Evolutionary conservation across 2,797 vertebrate species (phyloP).

Genomic region (Enteromius mattozi): DNA sequence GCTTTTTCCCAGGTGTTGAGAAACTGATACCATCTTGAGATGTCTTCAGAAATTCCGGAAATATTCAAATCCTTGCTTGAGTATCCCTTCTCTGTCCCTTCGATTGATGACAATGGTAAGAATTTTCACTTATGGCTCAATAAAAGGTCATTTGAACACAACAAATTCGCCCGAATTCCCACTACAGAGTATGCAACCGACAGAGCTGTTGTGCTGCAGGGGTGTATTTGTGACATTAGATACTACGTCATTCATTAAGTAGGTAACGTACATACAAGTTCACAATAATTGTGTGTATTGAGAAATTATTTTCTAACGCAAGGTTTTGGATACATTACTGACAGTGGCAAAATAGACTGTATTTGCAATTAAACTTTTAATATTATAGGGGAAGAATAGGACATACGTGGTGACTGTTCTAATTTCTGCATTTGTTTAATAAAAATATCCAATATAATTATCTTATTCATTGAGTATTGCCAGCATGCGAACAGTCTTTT

Average conservation of each 20-base stretch:
- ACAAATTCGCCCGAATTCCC: background rate
- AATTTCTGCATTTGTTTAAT: background rate
- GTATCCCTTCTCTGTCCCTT: slow-evolving; percentile 82
- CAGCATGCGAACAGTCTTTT: background rate
- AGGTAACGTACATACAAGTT: background rate
- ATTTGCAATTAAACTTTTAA: background rate
- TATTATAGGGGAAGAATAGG: background rate
- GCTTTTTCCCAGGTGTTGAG: background rate
- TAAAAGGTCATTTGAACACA: background rate
- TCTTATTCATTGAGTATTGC: background rate
- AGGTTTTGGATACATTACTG: too few species aligned
- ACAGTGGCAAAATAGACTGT: background rate
- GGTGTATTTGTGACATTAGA: background rate
- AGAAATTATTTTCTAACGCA: background rate
- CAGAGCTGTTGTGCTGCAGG: too few species aligned
- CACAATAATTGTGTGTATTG: background rate
- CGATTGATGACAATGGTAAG: slow-evolving; percentile 84
- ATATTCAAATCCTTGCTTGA: slow-evolving; percentile 89
- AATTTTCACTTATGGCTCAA: background rate
- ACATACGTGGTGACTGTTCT: background rate
- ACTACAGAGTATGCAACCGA: background rate
- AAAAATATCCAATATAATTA: background rate
- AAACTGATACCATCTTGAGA: slow-evolving; percentile 49
- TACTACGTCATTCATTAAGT: background rate
- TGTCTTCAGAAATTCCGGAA: slow-evolving; percentile 88